Evolutionary conservation across 2,888 invertebrate species (phyloP), one percentile per base, ranked within the genome.

Genomic region (Cephus runcator): DNA sequence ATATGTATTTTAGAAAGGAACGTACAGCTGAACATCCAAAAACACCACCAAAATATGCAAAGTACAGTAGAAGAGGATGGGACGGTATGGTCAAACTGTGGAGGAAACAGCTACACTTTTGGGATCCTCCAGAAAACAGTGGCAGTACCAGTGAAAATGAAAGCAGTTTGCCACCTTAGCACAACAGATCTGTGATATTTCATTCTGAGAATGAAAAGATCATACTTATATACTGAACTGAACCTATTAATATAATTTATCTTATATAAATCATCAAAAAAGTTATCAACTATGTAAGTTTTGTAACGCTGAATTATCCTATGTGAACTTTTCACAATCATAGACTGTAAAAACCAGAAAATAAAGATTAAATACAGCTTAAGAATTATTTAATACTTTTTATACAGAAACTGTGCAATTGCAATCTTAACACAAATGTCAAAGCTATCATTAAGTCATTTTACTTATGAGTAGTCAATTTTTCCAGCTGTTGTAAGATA

Each of bases 11-110:
- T 85, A 95, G 95, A 83, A 89, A 93, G 0, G 89, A 94, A 83
- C 93, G 98, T 36, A 92, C 93, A 68, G 93, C 93, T 78, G 94
- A 95, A 6, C 96, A 98, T 92, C 99, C 98, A 1, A 94, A 94
- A 87, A 99, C 99, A 2, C 99, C 99, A 4, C 96, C 97, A 85
- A 98, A 98, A 92, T 94, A 94, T 88, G 90, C 94, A 35, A 97
- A 98, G 92, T 98, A 97, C 91, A 98, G 98, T 85, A 94, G 99
- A 71, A 93, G 99, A 83, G 98, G 97, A 15, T 99, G 98, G 96
- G 99, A 99, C 91, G 95, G 95, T 36, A 93, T 98, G 83, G 94
- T 98, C 1, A 96, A 95, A 90, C 93, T 96, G 79, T 98, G 98
- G 98, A 94, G 98, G 76, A 94, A 95, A 86, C 94, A 95, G 84